A percentile compares a stretch with the other conserved stretches of the same genome.
Conservation (phyloP, 1,140 invertebrate genomes). For the Dinoponera quadriceps region DNA sequence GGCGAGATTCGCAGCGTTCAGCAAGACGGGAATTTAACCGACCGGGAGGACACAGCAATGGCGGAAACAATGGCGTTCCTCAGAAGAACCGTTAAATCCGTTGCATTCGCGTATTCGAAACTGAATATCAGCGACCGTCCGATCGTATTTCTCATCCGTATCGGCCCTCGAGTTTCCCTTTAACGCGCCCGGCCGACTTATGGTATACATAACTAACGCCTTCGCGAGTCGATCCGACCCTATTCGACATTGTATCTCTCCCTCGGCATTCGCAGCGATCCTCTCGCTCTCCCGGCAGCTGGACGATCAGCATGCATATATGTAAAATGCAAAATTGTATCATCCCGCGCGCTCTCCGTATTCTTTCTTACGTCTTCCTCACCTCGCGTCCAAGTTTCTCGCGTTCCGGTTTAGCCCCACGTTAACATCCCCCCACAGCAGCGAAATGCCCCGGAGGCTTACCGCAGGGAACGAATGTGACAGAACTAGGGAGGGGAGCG, state of each 20-base stretch:
- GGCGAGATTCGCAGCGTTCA: not conserved
- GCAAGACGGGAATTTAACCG: not conserved
- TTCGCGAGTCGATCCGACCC: slow-evolving; percentile 17
- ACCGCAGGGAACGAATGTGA: not conserved
- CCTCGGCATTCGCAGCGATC: slow-evolving; percentile 11
- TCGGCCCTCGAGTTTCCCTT: not conserved
- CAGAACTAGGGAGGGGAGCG: slow-evolving; percentile 5
- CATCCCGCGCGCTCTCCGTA: slow-evolving; percentile 29
- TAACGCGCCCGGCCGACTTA: not conserved
- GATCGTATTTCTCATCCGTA: not conserved
- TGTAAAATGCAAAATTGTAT: slow-evolving; percentile 76
- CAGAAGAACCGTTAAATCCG: not conserved
- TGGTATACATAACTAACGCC: slow-evolving; percentile 13
- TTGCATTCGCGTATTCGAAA: not conserved
- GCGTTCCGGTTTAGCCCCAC: slow-evolving; percentile 29
- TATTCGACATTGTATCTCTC: slow-evolving; percentile 25
- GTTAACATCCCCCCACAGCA: slow-evolving; percentile 21
- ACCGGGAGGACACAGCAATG: not conserved
- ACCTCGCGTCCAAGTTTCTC: slow-evolving; percentile 21
- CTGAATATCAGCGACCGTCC: not conserved
- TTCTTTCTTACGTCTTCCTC: slow-evolving; percentile 52
- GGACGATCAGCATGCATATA: slow-evolving; percentile 70
- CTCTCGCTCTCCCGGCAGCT: slow-evolving; percentile 1
- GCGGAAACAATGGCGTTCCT: not conserved
- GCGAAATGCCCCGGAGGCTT: slow-evolving; percentile 65